Percentiles rank a stretch among this genome's conserved stretches.
These are phyloP conservation scores for Parascotia fuliginaria DNA, from an alignment of 2,888 invertebrate species.

Conservation along the genomic window DNA sequence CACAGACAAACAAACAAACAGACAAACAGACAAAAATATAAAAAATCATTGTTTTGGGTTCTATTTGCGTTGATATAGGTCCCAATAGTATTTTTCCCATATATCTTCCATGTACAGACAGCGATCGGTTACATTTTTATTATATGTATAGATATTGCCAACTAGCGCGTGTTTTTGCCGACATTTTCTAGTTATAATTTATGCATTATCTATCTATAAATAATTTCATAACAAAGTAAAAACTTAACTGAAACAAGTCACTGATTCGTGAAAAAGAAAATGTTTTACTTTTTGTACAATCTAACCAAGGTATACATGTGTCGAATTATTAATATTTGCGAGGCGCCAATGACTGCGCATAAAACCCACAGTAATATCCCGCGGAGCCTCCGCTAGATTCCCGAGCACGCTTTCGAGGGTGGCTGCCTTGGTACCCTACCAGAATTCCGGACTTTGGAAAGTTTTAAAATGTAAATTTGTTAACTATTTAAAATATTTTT, in stretches of 20 bases:
- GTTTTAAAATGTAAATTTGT: neutral
- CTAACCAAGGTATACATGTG: constrained; percentile 17
- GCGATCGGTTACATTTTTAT: too few relatives aligned
- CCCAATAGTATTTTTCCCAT: too few relatives aligned
- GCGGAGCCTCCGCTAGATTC: constrained; percentile 12
- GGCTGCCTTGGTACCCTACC: neutral
- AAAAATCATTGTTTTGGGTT: too few relatives aligned
- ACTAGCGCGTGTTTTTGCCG: too few relatives aligned
- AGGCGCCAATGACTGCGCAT: constrained; percentile 43
- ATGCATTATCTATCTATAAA: too few relatives aligned
- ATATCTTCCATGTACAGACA: too few relatives aligned
- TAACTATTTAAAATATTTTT: neutral
- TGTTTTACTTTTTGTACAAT: neutral
- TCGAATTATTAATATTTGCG: constrained; percentile 40
- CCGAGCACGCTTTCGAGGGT: neutral
- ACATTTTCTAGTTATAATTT: too few relatives aligned
- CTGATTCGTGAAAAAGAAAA: too few relatives aligned
- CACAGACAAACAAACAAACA: too few relatives aligned
- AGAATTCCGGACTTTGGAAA: neutral
- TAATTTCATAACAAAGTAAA: neutral
- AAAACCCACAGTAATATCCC: constrained; percentile 32
- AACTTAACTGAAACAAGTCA: neutral
- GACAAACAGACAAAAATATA: too few relatives aligned
- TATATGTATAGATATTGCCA: too few relatives aligned
- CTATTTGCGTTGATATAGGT: too few relatives aligned